Evolutionary conservation across 2,888 invertebrate genomes (phyloP), one percentile per base, ranked within the genome.

Genomic region (Thymelicus acteon): DNA sequence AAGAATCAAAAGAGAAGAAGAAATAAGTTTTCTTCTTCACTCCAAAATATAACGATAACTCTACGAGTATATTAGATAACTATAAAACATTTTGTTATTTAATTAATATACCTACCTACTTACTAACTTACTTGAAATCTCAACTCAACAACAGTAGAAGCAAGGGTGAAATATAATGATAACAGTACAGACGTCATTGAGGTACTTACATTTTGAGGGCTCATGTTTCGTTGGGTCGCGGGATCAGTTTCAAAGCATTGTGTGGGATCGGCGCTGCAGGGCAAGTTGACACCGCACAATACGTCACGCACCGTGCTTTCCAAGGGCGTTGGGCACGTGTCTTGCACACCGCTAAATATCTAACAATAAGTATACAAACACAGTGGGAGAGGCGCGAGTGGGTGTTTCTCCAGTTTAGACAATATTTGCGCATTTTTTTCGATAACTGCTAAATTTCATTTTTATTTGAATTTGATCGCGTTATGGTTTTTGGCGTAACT

Each of bases 161-260:
- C 31, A 57, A 57, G 31, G 37, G 15, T 66, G 37, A 49, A 49
- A 67, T 47, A 48, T 6, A 61, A 31, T 15, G 61, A 47, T 61
- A 57, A 62, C 47, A 67, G n/a, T 60, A 44, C 10, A 37, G 39
- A 62, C 54, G 54, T 61, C 54, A 63, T 54, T 68, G 19, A 13
- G 37, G 15, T 58, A 49, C 60, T 60, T 71, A 72, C 65, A 52
- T 60, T 67, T 67, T 61, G 52, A 61, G 40, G 19, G 49, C 24
- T 75, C 77, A 76, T 77, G 78, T 77, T 78, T 75, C 75, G 75
- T 72, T 73, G 65, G 71, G 74, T 71, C 73, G 60, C 73, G 82
- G 80, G 77, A 88, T 80, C 76, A 78, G 82, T 91, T 90, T 85
- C 90, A 81, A 69, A 75, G 80, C 86, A 85, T 91, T 91, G 88